Evolutionary conservation across 2,113 vertebrate species (phyloP), one percentile per base, ranked within the genome.

Genomic region (Myotis davidii): DNA sequence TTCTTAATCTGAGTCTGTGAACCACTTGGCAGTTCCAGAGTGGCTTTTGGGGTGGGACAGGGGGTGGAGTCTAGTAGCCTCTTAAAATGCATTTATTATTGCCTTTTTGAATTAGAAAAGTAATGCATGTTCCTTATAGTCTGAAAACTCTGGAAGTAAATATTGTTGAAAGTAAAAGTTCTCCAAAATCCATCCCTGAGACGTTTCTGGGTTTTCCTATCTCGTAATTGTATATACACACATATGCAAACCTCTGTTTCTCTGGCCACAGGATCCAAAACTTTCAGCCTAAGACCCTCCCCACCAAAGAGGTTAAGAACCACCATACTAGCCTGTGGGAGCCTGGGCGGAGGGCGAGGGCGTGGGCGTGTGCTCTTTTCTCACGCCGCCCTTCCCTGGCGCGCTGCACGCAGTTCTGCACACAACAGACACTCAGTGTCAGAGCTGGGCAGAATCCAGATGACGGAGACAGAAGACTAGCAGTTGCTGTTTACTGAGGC

Each of bases 1-100:
- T 94, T 87, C 56, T 81, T 78, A 67, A 95, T 88, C 11, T 37
- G 83, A 69, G 73, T 50, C 61, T 85, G 5, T 32, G 87, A 91
- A 72, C 54, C 39, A 76, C 64, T 56, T 50, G 69, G 39, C 39
- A 74, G 48, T 13, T 12, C 61, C 25, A 21, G 54, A 39, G 81
- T 21, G 70, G 20, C 18, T 59, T 23, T 59, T 32, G 56, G n/a
- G 39, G 17, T 1, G 5, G 9, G 84, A 27, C 32, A 50, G 13
- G 2, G 52, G 34, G 21, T 59, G 20, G 90, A 42, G 39, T 37
- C 52, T 67, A 23, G 18, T 54, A 59, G 77, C 21, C 32, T 87
- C 54, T 16, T 67, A 73, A 79, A 67, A 48, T n/a, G 6, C 17
- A 86, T 34, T 94, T 56, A 59, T 85, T 90, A 48, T 59, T 52